Evolutionary conservation across 37 sponge, comb jelly and placozoan genomes (phyloP), one percentile per base, ranked within the genome.

Genomic region (Oopsacas minuta): DNA sequence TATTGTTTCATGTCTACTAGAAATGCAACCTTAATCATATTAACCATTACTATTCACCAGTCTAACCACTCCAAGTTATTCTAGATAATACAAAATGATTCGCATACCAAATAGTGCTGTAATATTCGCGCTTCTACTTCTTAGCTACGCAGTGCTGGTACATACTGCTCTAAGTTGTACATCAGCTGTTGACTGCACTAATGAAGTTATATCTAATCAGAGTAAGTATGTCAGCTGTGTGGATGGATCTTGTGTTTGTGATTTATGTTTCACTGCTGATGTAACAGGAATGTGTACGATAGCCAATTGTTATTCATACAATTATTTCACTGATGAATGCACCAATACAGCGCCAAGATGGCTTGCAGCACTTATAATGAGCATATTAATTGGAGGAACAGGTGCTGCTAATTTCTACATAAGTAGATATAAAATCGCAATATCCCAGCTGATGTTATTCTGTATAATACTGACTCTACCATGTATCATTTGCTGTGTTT

Each of bases 351-450:
- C 23, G 0, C 81, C 35, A 28, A 84, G 82, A 1, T 53, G 89
- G 36, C 38, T 83, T 32, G 83, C 89, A 5, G 93, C 89, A 3
- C 75, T 93, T 0, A 52, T 90, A 1, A 84, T 93, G 39, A 86
- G 89, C 36, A 84, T 93, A 34, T 90, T 93, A 52, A 86, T 93
- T 37, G 87, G 89, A 35, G 89, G 89, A 37, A 87, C 89, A 37
- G 93, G 93, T 23, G 93, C 93, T 10, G 93, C 91, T 15, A 93
- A 93, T 61, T 93, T 93, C 85, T 93, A 93, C 84, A 89, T 93
- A 37, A 84, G 87, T 36, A 84, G 86, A 37, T 90, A 86, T 69
- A 89, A 85, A 17, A 36, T 87, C 8, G 93, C 93, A 23, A 83
- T 90, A 17, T 88, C 93, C n/a, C 93, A 93, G 52, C 84, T 93